phyloP scores from a whole-genome alignment of 2,113 vertebrate genomes.

The Agelaius tricolor region DNA sequence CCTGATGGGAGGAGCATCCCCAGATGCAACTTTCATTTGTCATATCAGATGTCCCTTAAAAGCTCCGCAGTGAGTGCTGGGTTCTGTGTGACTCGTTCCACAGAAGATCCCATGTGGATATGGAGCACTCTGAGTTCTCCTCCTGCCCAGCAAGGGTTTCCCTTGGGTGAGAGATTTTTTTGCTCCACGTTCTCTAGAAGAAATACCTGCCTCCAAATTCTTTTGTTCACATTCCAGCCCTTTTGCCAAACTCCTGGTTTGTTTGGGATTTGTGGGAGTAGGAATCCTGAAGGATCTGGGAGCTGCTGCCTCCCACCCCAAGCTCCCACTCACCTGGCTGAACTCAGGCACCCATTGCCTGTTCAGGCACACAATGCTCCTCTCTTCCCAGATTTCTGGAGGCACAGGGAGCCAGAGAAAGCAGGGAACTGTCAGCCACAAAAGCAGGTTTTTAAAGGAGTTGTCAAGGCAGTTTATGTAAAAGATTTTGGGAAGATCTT shows the following conservation, averaged over 20 bases:
- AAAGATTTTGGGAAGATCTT: neutral
- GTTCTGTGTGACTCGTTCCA: neutral
- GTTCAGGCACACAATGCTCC: neutral
- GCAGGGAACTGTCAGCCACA: neutral
- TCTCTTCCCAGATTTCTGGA: neutral
- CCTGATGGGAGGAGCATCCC: neutral
- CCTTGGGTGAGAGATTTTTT: neutral
- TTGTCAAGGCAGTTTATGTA: neutral
- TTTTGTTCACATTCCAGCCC: neutral
- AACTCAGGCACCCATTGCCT: neutral
- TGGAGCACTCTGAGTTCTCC: neutral
- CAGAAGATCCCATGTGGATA: neutral
- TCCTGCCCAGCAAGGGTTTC: accelerated
- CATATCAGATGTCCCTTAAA: neutral
- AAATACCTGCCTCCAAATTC: neutral
- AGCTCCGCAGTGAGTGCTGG: neutral
- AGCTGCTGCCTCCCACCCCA: neutral
- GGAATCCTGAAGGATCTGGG: neutral
- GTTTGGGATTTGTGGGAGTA: neutral
- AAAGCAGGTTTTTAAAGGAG: neutral
- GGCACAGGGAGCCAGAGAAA: neutral
- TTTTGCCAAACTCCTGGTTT: neutral
- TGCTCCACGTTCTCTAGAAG: neutral
- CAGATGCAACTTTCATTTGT: neutral
- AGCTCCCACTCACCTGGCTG: neutral